phyloP scores from a whole-genome alignment of 2,888 invertebrate species.

The Xiphydria camelus region DNA sequence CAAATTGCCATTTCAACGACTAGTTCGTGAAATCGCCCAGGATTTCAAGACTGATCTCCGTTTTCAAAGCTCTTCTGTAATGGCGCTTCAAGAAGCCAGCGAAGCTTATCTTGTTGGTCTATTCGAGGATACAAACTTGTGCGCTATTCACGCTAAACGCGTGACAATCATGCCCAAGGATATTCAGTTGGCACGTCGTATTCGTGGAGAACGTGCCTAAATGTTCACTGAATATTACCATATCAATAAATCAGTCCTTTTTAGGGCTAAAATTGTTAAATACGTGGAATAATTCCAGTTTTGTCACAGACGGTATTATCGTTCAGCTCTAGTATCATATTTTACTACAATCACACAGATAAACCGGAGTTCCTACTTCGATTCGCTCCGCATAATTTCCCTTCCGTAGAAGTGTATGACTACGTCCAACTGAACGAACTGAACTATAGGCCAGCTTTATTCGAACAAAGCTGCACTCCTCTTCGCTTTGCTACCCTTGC shows the following conservation, averaged over 20 bases:
- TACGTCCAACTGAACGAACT: too few species aligned
- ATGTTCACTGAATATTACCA: not conserved
- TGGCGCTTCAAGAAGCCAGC: conserved; percentile 68
- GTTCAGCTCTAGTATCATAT: too few species aligned
- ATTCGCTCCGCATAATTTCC: too few species aligned
- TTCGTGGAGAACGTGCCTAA: conserved; percentile 38
- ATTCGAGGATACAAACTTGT: conserved; percentile 74
- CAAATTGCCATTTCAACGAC: conserved; percentile 72
- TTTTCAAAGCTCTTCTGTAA: conserved; percentile 72
- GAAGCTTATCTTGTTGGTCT: conserved; percentile 69
- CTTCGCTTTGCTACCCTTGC: too few species aligned
- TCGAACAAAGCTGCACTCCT: too few species aligned
- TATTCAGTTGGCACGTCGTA: conserved; percentile 61
- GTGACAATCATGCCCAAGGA: conserved; percentile 72
- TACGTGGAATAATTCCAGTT: not conserved
- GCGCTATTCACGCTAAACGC: conserved; percentile 75
- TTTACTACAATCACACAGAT: too few species aligned
- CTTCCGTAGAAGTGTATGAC: too few species aligned
- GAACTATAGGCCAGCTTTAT: too few species aligned
- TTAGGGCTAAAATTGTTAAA: conserved; percentile 1
- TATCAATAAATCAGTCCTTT: conserved; percentile 22
- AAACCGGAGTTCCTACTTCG: too few species aligned
- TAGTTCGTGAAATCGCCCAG: conserved; percentile 74
- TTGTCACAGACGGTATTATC: too few species aligned
- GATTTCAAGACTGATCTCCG: conserved; percentile 73